Evolutionary conservation across 2,113 vertebrate species (phyloP).

Genomic region (Ivindomyrus marchei): DNA sequence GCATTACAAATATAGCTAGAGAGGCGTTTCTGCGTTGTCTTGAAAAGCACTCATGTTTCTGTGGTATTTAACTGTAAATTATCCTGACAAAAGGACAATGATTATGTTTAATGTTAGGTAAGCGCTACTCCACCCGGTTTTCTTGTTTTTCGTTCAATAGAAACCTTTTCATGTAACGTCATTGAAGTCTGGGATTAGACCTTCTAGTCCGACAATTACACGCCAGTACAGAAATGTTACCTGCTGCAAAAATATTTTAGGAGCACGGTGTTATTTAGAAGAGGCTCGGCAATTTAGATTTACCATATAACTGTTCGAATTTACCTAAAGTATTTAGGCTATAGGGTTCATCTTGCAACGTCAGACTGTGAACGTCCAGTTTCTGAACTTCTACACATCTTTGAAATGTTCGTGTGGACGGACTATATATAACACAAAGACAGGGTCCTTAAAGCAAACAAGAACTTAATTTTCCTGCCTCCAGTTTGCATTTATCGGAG

Average conservation of each 20-base stretch:
- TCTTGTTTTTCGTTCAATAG: constrained; percentile 5
- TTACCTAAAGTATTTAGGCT: not conserved
- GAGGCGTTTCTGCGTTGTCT: constrained; percentile 38
- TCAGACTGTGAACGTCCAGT: not conserved
- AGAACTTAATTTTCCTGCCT: not conserved
- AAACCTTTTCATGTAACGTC: not conserved
- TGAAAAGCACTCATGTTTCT: constrained; percentile 29
- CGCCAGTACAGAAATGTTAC: not conserved
- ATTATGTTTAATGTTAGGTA: constrained; percentile 40
- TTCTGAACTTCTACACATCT: not conserved
- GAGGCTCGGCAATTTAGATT: not conserved
- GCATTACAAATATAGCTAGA: constrained; percentile 4
- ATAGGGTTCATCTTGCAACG: not conserved
- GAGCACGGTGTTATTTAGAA: not conserved
- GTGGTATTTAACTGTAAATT: constrained; percentile 34
- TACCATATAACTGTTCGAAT: not conserved
- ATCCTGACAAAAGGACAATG: constrained; percentile 43
- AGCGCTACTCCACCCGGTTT: constrained; percentile 40
- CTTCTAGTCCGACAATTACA: not conserved
- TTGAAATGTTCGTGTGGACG: not conserved
- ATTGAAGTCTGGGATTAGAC: not conserved
- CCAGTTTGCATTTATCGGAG: not conserved
- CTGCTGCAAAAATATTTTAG: not conserved
- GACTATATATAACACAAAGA: not conserved
- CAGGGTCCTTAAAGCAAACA: not conserved